Conservation (phyloP, 2,888 invertebrate species). For the Aphrophora alni region DNA sequence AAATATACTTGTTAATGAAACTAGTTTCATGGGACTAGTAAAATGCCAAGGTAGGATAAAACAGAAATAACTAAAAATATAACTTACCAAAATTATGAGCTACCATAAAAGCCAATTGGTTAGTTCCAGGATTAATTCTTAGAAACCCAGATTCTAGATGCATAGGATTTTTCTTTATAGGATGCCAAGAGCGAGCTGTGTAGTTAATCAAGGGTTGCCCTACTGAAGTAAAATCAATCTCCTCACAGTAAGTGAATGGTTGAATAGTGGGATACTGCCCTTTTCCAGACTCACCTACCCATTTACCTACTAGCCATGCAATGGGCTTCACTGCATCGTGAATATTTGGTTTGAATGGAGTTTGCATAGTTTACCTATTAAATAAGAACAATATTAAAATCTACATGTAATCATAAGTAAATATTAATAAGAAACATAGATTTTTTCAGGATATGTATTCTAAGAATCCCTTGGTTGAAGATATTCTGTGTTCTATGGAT, state of each 20-base stretch:
- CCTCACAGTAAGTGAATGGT: conserved; percentile 65
- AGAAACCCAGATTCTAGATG: conserved; percentile 69
- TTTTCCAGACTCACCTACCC: conserved; percentile 62
- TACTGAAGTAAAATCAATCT: conserved; percentile 63
- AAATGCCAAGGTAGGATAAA: no score
- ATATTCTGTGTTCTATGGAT: no score
- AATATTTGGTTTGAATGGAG: conserved; percentile 15
- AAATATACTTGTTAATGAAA: no score
- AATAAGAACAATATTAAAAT: neutral
- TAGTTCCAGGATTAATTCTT: conserved; percentile 63
- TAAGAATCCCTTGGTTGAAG: no score
- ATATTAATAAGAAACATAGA: neutral
- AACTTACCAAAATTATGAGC: conserved; percentile 66
- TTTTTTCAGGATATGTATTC: no score
- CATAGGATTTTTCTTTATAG: conserved; percentile 63
- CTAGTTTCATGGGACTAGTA: no score
- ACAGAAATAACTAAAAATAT: conserved; percentile 18
- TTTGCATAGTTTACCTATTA: conserved; percentile 7
- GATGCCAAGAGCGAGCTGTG: conserved; percentile 61
- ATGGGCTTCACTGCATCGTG: conserved; percentile 62
- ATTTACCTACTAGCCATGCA: conserved; percentile 66
- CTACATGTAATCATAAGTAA: neutral
- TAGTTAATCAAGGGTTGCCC: conserved; percentile 70
- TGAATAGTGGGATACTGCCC: conserved; percentile 66
- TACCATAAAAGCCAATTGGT: conserved; percentile 62